Evolutionary conservation across 2,888 invertebrate genomes (phyloP).

Genomic region (Euproctis similis): DNA sequence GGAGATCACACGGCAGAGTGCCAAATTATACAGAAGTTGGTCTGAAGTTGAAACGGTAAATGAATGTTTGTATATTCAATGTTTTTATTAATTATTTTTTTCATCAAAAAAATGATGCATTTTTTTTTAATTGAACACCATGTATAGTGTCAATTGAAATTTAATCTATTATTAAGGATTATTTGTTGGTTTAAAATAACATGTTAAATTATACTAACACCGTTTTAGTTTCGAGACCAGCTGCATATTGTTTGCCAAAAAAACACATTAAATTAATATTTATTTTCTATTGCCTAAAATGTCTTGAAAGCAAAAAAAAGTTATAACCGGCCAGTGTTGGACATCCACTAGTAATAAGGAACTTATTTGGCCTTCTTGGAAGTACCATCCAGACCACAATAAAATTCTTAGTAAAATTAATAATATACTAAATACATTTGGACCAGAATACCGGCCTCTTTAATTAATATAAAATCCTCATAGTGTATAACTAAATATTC

Average conservation of each 20-base stretch:
- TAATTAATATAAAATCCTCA: neutral
- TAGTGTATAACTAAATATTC: conserved; percentile 1
- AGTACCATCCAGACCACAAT: conserved; percentile 67
- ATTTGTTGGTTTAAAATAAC: no score
- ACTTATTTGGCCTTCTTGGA: conserved; percentile 59
- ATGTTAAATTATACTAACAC: no score
- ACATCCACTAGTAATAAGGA: conserved; percentile 69
- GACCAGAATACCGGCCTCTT: conserved; percentile 31
- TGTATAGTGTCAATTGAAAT: no score
- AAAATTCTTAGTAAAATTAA: conserved; percentile 58
- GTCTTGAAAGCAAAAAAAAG: conserved; percentile 48
- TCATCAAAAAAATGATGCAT: no score
- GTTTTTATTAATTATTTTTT: no score
- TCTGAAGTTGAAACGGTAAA: no score
- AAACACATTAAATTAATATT: conserved; percentile 36
- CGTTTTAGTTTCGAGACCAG: no score
- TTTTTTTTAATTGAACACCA: no score
- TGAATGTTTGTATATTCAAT: no score
- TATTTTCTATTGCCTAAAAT: conserved; percentile 51
- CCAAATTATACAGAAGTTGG: conserved; percentile 14
- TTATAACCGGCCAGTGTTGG: conserved; percentile 67
- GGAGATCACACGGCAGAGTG: conserved; percentile 30
- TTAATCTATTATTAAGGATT: no score
- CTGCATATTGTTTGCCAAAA: conserved; percentile 52
- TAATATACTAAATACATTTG: conserved; percentile 49